A percentile compares a stretch with the other conserved stretches of the same genome.
phyloP scores from a whole-genome alignment of 1,140 invertebrate species.

The Lordiphosa clarofinis region DNA sequence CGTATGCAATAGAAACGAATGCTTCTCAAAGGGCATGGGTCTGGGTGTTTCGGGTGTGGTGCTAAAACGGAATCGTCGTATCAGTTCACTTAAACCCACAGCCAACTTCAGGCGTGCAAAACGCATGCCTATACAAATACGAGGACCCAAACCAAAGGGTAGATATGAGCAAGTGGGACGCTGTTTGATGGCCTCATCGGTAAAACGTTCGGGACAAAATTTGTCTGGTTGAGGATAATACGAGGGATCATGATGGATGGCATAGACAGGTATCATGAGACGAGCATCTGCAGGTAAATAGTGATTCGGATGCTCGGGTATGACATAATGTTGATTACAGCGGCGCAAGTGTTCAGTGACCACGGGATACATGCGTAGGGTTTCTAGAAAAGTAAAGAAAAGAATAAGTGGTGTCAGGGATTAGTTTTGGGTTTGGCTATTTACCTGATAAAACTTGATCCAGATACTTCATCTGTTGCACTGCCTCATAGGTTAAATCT shows the following conservation, averaged over 20 bases:
- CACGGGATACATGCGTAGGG: constrained; percentile 84
- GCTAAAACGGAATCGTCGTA: constrained; percentile 69
- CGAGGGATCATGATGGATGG: constrained; percentile 82
- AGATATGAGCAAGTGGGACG: constrained; percentile 83
- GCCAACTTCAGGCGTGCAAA: constrained; percentile 59
- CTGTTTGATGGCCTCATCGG: constrained; percentile 80
- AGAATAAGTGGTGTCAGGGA: neutral
- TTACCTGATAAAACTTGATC: constrained; percentile 81
- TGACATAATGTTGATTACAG: constrained; percentile 82
- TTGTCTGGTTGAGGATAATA: constrained; percentile 82
- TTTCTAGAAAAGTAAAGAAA: constrained; percentile 79
- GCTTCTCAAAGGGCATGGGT: constrained; percentile 53
- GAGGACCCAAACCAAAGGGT: constrained; percentile 86
- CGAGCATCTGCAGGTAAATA: constrained; percentile 56
- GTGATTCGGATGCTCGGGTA: constrained; percentile 80
- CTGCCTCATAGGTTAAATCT: constrained; percentile 78
- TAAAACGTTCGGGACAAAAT: constrained; percentile 83
- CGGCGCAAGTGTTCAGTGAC: constrained; percentile 82
- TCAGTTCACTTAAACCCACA: constrained; percentile 39
- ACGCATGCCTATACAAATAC: constrained; percentile 83
- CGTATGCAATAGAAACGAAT: constrained; percentile 80
- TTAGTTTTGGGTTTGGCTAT: no score
- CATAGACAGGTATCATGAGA: constrained; percentile 43
- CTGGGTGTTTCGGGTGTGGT: constrained; percentile 14
- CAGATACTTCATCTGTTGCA: constrained; percentile 83